Conservation (phyloP, 53 echinoderm and acorn worm genomes). For the Stichopus horrens region DNA sequence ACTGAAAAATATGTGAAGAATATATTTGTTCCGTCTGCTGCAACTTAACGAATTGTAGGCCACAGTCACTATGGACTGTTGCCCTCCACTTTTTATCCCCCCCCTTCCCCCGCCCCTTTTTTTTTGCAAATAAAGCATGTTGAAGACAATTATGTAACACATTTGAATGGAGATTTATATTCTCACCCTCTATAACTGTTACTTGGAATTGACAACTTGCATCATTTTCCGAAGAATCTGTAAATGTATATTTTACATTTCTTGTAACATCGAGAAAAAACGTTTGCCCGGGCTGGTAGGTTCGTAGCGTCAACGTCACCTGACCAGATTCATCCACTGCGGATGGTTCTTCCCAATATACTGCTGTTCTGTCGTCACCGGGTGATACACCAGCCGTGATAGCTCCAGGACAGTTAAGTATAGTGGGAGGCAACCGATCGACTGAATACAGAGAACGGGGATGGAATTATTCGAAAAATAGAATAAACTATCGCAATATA, state of each 20-base stretch:
- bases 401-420: constrained; percentile 27
- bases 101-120: not conserved
- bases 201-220: not conserved
- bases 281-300: not conserved
- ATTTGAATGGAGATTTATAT: not conserved
- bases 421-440: not conserved
- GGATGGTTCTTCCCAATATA: constrained; percentile 11
- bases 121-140: not conserved
- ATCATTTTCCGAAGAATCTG: constrained; percentile 18
- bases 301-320: not conserved
- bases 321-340: constrained; percentile 29
- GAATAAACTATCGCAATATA: no score
- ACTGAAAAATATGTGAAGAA: no score
- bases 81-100: not conserved
- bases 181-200: constrained; percentile 19
- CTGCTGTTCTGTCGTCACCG: not conserved
- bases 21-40: no score
- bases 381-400: not conserved
- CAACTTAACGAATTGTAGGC: no score
- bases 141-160: not conserved
- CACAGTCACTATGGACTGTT: no score
- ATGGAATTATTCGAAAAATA: no score
- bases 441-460: not conserved
- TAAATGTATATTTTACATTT: not conserved
- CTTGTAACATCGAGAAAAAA: not conserved